Evolutionary conservation across 2,888 invertebrate species (phyloP).

Genomic region (Cheilosia impressa): DNA sequence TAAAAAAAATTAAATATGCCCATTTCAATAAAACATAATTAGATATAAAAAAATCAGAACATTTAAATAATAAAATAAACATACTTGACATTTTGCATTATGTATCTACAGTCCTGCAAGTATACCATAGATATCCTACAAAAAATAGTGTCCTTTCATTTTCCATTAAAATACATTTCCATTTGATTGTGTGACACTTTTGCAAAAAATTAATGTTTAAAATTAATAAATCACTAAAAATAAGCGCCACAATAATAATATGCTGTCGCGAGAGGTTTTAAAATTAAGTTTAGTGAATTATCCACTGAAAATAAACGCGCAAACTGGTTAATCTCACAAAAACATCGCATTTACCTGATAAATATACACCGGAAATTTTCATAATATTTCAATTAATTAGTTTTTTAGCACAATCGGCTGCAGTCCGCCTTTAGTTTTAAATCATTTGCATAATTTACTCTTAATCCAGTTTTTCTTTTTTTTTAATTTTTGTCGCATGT

Average conservation of each 20-base stretch:
- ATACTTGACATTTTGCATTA: neutral
- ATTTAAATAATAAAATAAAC: neutral
- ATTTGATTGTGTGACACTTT: neutral
- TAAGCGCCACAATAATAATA: neutral
- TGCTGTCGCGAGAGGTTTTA: constrained; percentile 9
- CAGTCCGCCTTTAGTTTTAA: neutral
- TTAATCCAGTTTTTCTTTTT: constrained; percentile 27
- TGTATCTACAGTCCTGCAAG: neutral
- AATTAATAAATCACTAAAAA: constrained; percentile 26
- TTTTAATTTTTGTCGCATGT: neutral
- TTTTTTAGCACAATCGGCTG: neutral
- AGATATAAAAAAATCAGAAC: neutral
- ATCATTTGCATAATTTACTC: constrained; percentile 56
- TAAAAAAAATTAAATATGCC: too few species aligned
- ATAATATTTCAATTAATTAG: constrained; percentile 44
- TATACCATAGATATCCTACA: neutral
- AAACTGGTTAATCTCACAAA: constrained; percentile 12
- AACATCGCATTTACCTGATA: constrained; percentile 23
- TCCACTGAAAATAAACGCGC: constrained; percentile 9
- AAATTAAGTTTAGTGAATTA: constrained; percentile 26
- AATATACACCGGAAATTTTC: constrained; percentile 34
- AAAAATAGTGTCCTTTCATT: too few species aligned
- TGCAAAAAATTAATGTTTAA: neutral
- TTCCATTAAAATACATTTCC: neutral
- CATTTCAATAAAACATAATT: neutral